A percentile compares a stretch with the other conserved stretches of the same genome.
These are phyloP conservation scores for Drosophila willistoni DNA, from an alignment of 1,140 invertebrate species.

Conservation along the genomic window DNA sequence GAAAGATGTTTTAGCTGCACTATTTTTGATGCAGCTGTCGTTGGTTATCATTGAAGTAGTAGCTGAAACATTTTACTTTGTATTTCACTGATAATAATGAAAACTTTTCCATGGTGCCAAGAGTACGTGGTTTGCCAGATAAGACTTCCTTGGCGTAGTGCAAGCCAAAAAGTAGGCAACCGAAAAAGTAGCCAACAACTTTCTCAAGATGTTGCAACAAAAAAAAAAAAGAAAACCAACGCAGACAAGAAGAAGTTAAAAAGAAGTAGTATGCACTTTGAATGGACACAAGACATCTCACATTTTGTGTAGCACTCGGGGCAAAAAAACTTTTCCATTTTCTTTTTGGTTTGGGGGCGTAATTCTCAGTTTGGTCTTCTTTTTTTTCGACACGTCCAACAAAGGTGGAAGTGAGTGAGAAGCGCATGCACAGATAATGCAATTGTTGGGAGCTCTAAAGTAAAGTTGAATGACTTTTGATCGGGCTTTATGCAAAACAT, in stretches of 20 bases:
- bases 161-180: conserved; percentile 14
- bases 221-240: too few relatives aligned
- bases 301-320: neutral
- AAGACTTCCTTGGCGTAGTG: conserved; percentile 23
- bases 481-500: neutral
- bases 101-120: conserved; percentile 31
- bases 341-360: neutral
- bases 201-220: conserved; percentile 26
- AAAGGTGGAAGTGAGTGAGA: neutral
- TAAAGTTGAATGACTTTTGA: conserved; percentile 3
- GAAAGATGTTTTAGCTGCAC: conserved; percentile 1
- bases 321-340: conserved; percentile 2
- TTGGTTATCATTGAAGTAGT: neutral
- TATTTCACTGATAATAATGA: conserved; percentile 15
- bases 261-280: neutral
- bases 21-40: conserved; percentile 22
- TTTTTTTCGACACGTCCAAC: neutral
- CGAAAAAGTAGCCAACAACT: conserved; percentile 25
- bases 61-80: neutral
- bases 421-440: neutral
- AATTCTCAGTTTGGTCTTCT: neutral
- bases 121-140: conserved; percentile 33
- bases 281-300: conserved; percentile 19
- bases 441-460: neutral
- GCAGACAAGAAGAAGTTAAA: neutral